A percentile compares a stretch with the other conserved stretches of the same genome.
Conservation (phyloP, 2,888 invertebrate genomes). For the Falcaria lacertinaria region DNA sequence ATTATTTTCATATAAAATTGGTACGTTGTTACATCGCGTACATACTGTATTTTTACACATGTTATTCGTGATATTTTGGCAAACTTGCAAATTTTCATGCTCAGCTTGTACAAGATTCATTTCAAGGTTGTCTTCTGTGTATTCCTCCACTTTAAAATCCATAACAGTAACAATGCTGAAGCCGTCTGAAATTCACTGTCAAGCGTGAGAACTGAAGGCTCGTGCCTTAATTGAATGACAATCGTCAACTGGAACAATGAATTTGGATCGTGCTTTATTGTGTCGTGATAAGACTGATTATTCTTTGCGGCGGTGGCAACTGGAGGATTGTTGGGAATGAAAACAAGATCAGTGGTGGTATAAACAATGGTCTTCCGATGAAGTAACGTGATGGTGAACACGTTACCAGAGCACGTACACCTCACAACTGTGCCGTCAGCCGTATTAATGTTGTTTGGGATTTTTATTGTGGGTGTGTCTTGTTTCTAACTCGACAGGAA, state of each 20-base stretch:
- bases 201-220: slow-evolving; percentile 3
- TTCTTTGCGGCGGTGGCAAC: slow-evolving; percentile 1
- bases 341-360: slow-evolving; percentile 24
- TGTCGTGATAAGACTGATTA: background rate
- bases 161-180: background rate
- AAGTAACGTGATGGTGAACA: slow-evolving; percentile 32
- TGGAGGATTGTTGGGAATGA: slow-evolving; percentile 22
- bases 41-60: background rate
- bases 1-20: background rate
- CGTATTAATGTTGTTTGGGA: background rate
- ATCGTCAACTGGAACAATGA: background rate
- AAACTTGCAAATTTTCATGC: background rate
- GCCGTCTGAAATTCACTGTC: background rate
- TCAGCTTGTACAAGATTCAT: background rate
- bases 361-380: slow-evolving; percentile 22
- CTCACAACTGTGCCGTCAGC: slow-evolving; percentile 9
- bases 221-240: slow-evolving; percentile 8
- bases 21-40: no score
- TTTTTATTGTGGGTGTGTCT: background rate
- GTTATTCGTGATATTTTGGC: background rate
- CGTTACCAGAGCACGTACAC: slow-evolving; percentile 23
- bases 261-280: background rate
- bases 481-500: background rate
- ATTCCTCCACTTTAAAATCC: background rate
- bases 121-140: background rate